Evolutionary conservation across 2,797 vertebrate genomes (phyloP).

Genomic region (Sebastes paucispinis): DNA sequence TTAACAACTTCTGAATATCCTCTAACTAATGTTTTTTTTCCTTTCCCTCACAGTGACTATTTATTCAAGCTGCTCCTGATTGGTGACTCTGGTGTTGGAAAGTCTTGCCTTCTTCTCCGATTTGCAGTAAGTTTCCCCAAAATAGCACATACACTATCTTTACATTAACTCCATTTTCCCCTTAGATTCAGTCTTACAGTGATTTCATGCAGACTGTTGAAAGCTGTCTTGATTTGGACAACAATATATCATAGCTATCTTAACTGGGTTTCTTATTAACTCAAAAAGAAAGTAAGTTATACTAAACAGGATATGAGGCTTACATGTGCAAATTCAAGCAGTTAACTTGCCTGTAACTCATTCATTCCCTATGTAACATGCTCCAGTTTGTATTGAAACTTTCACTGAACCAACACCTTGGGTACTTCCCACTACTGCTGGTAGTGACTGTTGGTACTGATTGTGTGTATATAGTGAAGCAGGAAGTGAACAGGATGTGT

Average conservation of each 20-base stretch:
- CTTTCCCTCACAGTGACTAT: conserved; percentile 86
- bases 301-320: neutral
- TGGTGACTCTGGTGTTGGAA: conserved; percentile 97
- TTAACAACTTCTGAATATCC: neutral
- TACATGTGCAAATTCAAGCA: neutral
- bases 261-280: neutral
- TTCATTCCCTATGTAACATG: neutral
- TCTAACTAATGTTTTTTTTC: neutral
- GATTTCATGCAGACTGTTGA: neutral
- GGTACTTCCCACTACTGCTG: neutral
- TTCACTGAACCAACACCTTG: neutral
- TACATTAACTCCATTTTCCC: neutral
- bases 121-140: conserved; percentile 92
- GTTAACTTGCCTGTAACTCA: neutral
- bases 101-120: conserved; percentile 97
- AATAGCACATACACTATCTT: neutral
- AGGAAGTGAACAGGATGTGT: conserved; percentile 40
- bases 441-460: neutral
- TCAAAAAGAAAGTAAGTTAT: neutral
- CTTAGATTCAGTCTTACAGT: neutral
- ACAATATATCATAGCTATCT: neutral
- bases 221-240: neutral
- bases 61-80: conserved; percentile 99
- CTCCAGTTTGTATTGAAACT: neutral
- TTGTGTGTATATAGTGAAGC: neutral